These are phyloP conservation scores for Motacilla tschutschensis DNA, from an alignment of 2,113 vertebrate genomes.

Conservation along the genomic window DNA sequence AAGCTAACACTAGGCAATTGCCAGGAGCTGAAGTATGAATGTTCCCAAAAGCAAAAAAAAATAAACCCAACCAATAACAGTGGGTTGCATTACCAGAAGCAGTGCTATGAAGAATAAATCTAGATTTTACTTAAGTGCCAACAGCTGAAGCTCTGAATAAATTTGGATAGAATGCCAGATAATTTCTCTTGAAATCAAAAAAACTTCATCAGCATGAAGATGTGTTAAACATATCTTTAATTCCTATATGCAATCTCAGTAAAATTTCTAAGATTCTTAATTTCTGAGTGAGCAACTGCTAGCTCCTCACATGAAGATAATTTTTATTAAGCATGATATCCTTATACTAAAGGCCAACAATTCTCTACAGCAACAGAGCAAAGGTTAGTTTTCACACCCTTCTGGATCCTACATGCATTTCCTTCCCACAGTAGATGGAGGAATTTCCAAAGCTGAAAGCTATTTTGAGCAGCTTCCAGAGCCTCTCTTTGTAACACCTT, in stretches of 20 bases:
- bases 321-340: slow-evolving; percentile 22
- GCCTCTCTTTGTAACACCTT: slow-evolving; percentile 71
- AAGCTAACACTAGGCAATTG: not conserved
- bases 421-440: slow-evolving; percentile 32
- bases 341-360: not conserved
- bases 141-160: not conserved
- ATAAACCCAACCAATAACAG: not conserved
- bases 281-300: not conserved
- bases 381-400: slow-evolving; percentile 31
- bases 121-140: not conserved
- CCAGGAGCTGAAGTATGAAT: not conserved
- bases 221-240: not conserved
- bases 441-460: slow-evolving; percentile 65
- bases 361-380: slow-evolving; percentile 19
- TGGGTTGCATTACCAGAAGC: not conserved
- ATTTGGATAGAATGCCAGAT: not conserved
- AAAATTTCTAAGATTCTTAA: not conserved
- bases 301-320: not conserved
- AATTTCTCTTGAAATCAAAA: slow-evolving; percentile 1
- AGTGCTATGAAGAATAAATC: not conserved
- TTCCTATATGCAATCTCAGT: not conserved
- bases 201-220: not conserved
- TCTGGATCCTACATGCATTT: slow-evolving; percentile 47
- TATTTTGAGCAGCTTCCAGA: slow-evolving; percentile 69
- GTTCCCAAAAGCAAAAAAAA: not conserved